Conservation (phyloP, 2,888 invertebrate genomes). For the Phengaris alcon region DNA sequence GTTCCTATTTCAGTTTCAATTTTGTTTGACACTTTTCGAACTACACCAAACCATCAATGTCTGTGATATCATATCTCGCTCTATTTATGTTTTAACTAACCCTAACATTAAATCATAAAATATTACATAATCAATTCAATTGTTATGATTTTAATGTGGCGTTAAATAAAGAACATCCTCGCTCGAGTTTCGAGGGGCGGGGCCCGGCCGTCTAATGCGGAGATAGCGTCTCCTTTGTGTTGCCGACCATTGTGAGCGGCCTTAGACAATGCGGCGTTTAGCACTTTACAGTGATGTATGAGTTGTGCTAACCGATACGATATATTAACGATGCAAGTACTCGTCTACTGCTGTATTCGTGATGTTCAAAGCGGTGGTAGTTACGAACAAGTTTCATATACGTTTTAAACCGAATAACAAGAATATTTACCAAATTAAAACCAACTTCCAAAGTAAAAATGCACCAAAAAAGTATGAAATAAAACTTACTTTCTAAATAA, state of each 20-base stretch:
- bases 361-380: no score
- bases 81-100: background rate
- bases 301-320: background rate
- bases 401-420: no score
- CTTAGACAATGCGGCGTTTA: slow-evolving; percentile 15
- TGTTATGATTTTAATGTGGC: slow-evolving; percentile 25
- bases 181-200: background rate
- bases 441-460: no score
- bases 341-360: background rate
- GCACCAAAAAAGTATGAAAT: no score
- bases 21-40: no score
- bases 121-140: slow-evolving; percentile 24
- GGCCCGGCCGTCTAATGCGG: background rate
- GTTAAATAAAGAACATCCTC: slow-evolving; percentile 24
- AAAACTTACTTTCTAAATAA: no score
- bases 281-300: slow-evolving; percentile 2
- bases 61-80: background rate
- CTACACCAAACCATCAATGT: background rate
- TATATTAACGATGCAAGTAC: background rate
- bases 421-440: no score
- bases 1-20: no score
- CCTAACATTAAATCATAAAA: background rate
- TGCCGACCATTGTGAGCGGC: slow-evolving; percentile 3
- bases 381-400: no score
- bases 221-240: background rate